phyloP scores from a whole-genome alignment of 2,113 vertebrate species.

The Mesocricetus auratus region DNA sequence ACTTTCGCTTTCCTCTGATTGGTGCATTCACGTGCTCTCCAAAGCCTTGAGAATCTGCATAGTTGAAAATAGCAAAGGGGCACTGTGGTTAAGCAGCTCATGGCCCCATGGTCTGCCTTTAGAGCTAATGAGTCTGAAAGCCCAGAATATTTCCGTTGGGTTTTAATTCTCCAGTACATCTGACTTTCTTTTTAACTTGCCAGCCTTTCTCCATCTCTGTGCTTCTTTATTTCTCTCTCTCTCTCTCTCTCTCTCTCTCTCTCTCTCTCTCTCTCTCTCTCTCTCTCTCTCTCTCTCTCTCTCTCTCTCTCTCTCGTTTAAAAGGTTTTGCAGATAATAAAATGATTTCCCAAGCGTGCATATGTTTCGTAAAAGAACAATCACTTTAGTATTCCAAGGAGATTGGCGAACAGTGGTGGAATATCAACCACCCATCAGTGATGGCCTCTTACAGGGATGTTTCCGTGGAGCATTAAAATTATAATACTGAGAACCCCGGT shows the following conservation, averaged over 20 bases:
- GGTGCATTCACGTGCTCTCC: background rate
- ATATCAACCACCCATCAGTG: background rate
- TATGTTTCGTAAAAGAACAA: constrained; percentile 13
- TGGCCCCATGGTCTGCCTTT: background rate
- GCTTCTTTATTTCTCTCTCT: too few relatives aligned
- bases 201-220: background rate
- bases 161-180: background rate
- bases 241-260: too few relatives aligned
- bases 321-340: constrained; percentile 42
- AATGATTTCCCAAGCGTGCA: constrained; percentile 52
- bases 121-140: background rate
- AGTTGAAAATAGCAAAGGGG: background rate
- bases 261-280: too few relatives aligned
- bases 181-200: constrained; percentile 1
- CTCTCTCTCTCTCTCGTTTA: background rate
- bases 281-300: too few relatives aligned
- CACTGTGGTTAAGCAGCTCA: background rate
- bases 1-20: background rate
- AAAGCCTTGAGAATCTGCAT: background rate
- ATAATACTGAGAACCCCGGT: background rate
- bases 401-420: background rate
- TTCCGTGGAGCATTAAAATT: constrained; percentile 14
- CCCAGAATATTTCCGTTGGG: background rate
- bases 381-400: constrained; percentile 39
- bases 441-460: background rate